A percentile compares a stretch with the other conserved stretches of the same genome.
Evolutionary conservation across 2,888 invertebrate genomes (phyloP).

Genomic region (Mythimna albipuncta): DNA sequence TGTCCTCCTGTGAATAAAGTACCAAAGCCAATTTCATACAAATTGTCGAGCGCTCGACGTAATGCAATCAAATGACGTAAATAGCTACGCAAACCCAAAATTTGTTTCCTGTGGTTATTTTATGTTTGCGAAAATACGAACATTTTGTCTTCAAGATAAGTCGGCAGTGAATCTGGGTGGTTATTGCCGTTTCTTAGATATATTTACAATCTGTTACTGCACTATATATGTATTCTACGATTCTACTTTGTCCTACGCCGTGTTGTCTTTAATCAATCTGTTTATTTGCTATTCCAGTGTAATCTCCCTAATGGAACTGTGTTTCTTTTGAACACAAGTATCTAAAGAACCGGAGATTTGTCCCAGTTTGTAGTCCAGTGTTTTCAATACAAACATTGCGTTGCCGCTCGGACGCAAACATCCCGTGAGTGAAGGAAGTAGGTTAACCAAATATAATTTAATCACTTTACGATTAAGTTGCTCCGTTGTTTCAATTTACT

Average conservation of each 20-base stretch:
- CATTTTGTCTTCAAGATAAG: constrained; percentile 52
- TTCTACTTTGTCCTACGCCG: constrained; percentile 22
- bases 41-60: constrained; percentile 66
- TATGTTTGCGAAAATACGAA: constrained; percentile 63
- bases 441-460: constrained; percentile 81
- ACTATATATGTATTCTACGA: constrained; percentile 8
- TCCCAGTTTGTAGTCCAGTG: constrained; percentile 76
- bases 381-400: constrained; percentile 84
- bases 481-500: constrained; percentile 66
- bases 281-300: constrained; percentile 51
- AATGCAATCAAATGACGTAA: constrained; percentile 73
- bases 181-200: constrained; percentile 39
- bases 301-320: constrained; percentile 75
- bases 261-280: constrained; percentile 47
- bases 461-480: constrained; percentile 74
- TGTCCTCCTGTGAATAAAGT: constrained; percentile 62
- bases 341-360: constrained; percentile 72
- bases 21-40: constrained; percentile 69
- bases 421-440: constrained; percentile 81
- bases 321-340: constrained; percentile 72
- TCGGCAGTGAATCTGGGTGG: constrained; percentile 38
- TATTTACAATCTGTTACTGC: constrained; percentile 13
- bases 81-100: constrained; percentile 55
- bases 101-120: constrained; percentile 66
- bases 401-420: constrained; percentile 80